Evolutionary conservation across 2,113 vertebrate species (phyloP).

Genomic region (Aythya baeri): DNA sequence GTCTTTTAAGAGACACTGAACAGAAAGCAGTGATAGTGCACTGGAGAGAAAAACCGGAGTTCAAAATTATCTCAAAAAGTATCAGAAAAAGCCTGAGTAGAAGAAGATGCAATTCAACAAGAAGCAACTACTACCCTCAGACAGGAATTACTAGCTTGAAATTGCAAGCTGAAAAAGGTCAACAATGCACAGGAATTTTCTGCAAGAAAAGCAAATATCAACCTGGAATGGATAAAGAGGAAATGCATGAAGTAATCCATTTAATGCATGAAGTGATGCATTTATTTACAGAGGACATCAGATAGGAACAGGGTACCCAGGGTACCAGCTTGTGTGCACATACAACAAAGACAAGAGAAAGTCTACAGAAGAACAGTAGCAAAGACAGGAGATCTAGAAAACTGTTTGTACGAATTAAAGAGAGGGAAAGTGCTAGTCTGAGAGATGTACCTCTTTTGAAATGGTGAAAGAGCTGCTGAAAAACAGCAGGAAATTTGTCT

Average conservation of each 20-base stretch:
- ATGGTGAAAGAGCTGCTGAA: background rate
- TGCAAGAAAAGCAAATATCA: background rate
- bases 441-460: background rate
- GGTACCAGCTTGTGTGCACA: no score
- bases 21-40: rapidly evolving
- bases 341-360: background rate
- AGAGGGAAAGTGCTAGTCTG: background rate
- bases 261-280: background rate
- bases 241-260: background rate
- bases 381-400: background rate
- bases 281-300: background rate
- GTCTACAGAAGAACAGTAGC: background rate
- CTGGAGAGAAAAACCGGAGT: background rate
- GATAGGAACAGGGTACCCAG: background rate
- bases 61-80: background rate
- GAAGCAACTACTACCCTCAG: background rate
- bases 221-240: background rate
- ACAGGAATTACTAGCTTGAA: background rate
- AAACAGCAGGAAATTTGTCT: background rate
- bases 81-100: background rate
- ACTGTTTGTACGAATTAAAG: background rate
- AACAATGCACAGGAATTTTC: background rate
- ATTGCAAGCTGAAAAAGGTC: background rate
- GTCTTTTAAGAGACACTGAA: background rate
- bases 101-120: background rate